Evolutionary conservation across 2,797 vertebrate species (phyloP), one percentile per base, ranked within the genome.

Genomic region (Acanthurus tractus): DNA sequence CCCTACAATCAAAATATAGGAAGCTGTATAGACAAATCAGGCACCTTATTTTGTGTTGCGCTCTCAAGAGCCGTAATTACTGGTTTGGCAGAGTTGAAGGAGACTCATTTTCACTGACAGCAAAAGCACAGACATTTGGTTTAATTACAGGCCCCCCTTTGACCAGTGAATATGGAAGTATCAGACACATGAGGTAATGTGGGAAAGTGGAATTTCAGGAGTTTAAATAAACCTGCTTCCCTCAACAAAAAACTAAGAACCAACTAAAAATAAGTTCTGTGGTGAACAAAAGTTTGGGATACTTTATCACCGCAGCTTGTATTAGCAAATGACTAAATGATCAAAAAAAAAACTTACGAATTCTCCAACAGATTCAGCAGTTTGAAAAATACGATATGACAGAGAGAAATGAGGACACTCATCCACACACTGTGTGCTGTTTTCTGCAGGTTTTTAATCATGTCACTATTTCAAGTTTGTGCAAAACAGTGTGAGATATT

Each of bases 401-500:
- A 48, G 71, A 58, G 49, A 29, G 46, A 71, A 86, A 81, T 54
- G 45, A 76, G 83, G 71, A 71, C 72, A 61, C 56, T 69, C 0
- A 42, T 2, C 48, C 36, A 25, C 25, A 46, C 5, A 13, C 40
- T 3, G 44, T 63, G 46, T 45, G 74, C 69, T 70, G 45, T 15
- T 78, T 42, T 64, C 57, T 49, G 42, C 6, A 34, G 74, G 70
- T 68, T 79, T 76, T 80, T 71, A 80, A 82, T 84, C 76, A 87
- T 79, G 68, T 84, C 74, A 78, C 54, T 49, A 44, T 78, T 68
- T 69, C n/a, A 66, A 58, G 55, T 53, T 61, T 56, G 50, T 76
- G 71, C 76, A 82, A 80, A 87, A 53, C 20, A 34, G 29, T 34
- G 7, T 34, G 29, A 34, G 7, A 34, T 34, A 34, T 34, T 34